phyloP scores from a whole-genome alignment of 2,113 vertebrate genomes.

The Elaphurus davidianus region DNA sequence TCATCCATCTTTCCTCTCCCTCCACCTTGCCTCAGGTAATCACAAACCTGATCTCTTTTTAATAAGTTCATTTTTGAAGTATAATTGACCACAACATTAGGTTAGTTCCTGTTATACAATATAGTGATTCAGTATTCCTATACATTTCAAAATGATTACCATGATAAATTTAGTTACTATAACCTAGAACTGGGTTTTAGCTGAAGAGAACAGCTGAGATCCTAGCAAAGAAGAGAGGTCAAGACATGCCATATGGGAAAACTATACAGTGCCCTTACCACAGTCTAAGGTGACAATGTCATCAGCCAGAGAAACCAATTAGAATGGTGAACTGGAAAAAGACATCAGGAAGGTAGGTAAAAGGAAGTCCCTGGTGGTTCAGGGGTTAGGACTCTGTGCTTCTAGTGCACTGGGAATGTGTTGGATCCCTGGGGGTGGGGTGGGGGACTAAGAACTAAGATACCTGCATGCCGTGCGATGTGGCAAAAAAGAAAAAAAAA shows the following conservation, averaged over 20 bases:
- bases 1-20: neutral
- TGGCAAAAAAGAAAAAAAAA: neutral
- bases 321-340: neutral
- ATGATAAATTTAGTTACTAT: neutral
- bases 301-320: neutral
- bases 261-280: neutral
- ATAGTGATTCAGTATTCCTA: neutral
- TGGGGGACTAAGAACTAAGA: neutral
- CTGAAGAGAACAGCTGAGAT: neutral
- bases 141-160: neutral
- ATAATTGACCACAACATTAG: neutral
- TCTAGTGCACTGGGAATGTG: neutral
- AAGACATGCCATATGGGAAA: neutral
- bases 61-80: neutral
- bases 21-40: neutral
- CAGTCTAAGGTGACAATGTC: neutral
- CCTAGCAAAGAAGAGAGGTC: neutral
- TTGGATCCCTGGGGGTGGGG: neutral
- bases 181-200: neutral
- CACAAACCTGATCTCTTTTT: neutral
- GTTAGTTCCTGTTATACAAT: neutral
- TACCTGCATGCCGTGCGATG: fast-evolving
- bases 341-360: neutral
- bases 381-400: neutral
- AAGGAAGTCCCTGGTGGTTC: neutral